Evolutionary conservation across 2,888 invertebrate genomes (phyloP), one percentile per base, ranked within the genome.

Genomic region (Agonum fuliginosum): DNA sequence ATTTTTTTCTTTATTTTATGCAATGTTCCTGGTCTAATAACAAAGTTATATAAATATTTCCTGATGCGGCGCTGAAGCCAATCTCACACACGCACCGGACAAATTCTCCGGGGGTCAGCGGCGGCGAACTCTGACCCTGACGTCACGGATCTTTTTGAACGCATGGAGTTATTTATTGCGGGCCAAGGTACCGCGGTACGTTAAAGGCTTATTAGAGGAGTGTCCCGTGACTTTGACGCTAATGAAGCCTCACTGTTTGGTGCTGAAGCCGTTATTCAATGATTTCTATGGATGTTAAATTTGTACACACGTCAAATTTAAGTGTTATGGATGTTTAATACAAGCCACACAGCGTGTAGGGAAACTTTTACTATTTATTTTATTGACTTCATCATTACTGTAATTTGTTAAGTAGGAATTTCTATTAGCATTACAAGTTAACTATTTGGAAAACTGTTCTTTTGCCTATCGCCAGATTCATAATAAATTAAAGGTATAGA

Each of bases 141-240:
- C 46, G 46, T 46, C 46, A 46, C 46, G 46, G 46, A 46, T 46
- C 46, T 46, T 62, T 62, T 62, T 62, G 30, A 62, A 62, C 30
- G 58, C 30, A 12, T 3, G 34, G 22, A 24, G 58, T 62, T 62
- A 62, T 62, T 62, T 62, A 62, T 62, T 30, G 34, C 58, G 58
- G 58, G 58, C 58, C 58, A 62, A 62, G 58, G 30, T 62, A 62
- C 58, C 17, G 27, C 58, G 58, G 30, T 19, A 8, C 3, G 46
- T 14, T 24, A 41, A 73, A 73, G 73, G 58, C 54, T 58, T 54
- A 73, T 73, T 73, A 58, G 73, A 73, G 73, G 73, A 73, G 73
- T 73, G 73, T 73, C 73, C 41, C 17, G 30, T 62, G 58, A 27
- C 58, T 27, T 27, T 62, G 58, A 62, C 58, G 20, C 30, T 62